phyloP scores from a whole-genome alignment of 2,797 vertebrate genomes.

The Nyctalus aviator region DNA sequence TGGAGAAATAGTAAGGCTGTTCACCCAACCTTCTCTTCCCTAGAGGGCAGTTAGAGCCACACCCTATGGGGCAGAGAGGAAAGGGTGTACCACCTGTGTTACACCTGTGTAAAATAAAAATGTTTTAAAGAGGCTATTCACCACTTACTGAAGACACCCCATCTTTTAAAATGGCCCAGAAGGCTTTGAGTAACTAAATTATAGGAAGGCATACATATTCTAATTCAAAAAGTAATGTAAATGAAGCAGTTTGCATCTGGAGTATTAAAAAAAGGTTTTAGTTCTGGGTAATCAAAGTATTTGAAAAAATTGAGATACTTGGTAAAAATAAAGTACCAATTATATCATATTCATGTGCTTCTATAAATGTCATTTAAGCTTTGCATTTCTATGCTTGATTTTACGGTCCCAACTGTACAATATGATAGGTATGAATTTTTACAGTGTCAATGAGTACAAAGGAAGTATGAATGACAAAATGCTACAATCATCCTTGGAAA shows the following conservation, averaged over 20 bases:
- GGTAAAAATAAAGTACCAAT: slow-evolving; percentile 29
- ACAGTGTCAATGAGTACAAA: not conserved
- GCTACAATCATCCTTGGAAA: not conserved
- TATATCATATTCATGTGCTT: slow-evolving; percentile 18
- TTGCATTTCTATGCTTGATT: slow-evolving; percentile 38
- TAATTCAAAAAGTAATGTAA: slow-evolving; percentile 11
- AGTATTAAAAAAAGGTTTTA: not conserved
- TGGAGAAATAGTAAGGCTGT: slow-evolving; percentile 82
- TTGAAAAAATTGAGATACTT: slow-evolving; percentile 45
- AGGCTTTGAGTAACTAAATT: not conserved
- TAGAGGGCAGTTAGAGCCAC: slow-evolving; percentile 84
- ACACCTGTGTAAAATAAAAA: slow-evolving; percentile 81
- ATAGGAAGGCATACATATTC: not conserved
- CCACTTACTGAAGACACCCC: not conserved
- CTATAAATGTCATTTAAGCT: not conserved
- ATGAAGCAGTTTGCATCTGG: slow-evolving; percentile 45
- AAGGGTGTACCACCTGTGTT: slow-evolving; percentile 82
- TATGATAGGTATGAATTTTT: not conserved
- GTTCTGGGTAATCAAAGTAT: slow-evolving; percentile 62
- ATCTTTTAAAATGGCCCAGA: not conserved
- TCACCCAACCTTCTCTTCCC: slow-evolving; percentile 85
- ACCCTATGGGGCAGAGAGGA: slow-evolving; percentile 85
- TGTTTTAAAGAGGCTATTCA: slow-evolving; percentile 36
- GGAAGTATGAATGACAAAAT: not conserved
- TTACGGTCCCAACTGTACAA: not conserved